A percentile compares a stretch with the other conserved stretches of the same genome.
phyloP scores from a whole-genome alignment of 2,797 vertebrate species.

The Chelon labrosus region DNA sequence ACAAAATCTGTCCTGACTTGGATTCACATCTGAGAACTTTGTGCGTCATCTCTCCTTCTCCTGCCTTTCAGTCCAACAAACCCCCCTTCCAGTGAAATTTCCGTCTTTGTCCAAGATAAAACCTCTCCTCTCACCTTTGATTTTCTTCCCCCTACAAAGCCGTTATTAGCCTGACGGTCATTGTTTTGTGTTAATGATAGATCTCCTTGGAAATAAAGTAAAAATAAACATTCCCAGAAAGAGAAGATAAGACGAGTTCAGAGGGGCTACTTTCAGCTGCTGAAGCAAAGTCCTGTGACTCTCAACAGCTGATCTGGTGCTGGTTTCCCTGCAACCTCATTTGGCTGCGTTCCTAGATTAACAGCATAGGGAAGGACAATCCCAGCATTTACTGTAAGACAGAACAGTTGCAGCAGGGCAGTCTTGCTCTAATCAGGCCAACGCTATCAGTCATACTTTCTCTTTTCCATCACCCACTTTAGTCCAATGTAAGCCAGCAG shows the following conservation, averaged over 20 bases:
- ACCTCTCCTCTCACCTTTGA: slow-evolving; percentile 38
- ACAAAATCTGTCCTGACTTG: slow-evolving; percentile 36
- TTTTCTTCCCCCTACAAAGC: slow-evolving; percentile 6
- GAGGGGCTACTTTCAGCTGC: background rate
- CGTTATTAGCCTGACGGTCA: background rate
- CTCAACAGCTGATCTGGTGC: background rate
- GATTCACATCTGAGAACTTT: slow-evolving; percentile 50
- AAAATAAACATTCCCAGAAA: slow-evolving; percentile 10
- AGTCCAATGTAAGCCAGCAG: background rate
- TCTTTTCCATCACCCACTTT: slow-evolving; percentile 1
- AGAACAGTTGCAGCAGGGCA: slow-evolving; percentile 14
- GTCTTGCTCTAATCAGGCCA: slow-evolving; percentile 32
- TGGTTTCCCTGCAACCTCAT: slow-evolving; percentile 35
- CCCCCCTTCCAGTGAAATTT: slow-evolving; percentile 37
- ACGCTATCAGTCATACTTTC: slow-evolving; percentile 34
- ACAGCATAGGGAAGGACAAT: slow-evolving; percentile 54
- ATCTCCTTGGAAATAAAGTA: background rate
- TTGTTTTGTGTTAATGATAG: slow-evolving; percentile 9
- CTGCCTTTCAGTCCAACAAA: slow-evolving; percentile 42
- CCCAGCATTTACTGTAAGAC: slow-evolving; percentile 46
- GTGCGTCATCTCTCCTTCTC: slow-evolving; percentile 51
- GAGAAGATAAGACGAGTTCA: slow-evolving; percentile 20
- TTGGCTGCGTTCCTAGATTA: slow-evolving; percentile 60
- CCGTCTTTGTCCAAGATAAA: slow-evolving; percentile 42
- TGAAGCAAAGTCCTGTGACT: slow-evolving; percentile 10